phyloP scores from a whole-genome alignment of 2,797 vertebrate species.

The Trachops cirrhosus region DNA sequence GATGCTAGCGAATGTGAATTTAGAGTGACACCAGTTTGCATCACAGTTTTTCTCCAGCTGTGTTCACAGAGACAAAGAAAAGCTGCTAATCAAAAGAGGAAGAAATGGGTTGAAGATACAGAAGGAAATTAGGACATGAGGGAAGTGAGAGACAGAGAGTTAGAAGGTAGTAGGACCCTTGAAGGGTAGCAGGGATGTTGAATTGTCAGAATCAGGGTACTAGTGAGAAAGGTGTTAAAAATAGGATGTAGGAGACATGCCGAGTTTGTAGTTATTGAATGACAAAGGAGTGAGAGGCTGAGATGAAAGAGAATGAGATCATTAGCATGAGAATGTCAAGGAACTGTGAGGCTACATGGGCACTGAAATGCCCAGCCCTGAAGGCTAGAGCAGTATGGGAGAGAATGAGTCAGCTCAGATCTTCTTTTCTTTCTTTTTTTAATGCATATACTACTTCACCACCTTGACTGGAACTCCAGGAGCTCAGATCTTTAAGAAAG shows the following conservation, averaged over 20 bases:
- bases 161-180: not conserved
- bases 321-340: not conserved
- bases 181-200: not conserved
- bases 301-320: not conserved
- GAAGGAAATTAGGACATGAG: not conserved
- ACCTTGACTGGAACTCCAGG: not conserved
- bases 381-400: not conserved
- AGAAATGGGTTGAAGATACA: not conserved
- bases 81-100: not conserved
- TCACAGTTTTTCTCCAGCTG: not conserved
- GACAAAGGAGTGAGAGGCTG: not conserved
- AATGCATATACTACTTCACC: not conserved
- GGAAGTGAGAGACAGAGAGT: not conserved
- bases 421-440: not conserved
- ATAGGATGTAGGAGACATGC: not conserved
- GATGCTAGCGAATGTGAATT: not conserved
- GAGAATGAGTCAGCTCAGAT: not conserved
- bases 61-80: not conserved
- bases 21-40: not conserved
- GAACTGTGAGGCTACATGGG: not conserved
- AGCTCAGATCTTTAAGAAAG: not conserved
- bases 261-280: not conserved
- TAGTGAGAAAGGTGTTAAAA: not conserved
- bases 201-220: not conserved
- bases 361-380: not conserved